A percentile compares a stretch with the other conserved stretches of the same genome.
Conservation (phyloP, 2,797 vertebrate species). For the Diplodus puntazzo region DNA sequence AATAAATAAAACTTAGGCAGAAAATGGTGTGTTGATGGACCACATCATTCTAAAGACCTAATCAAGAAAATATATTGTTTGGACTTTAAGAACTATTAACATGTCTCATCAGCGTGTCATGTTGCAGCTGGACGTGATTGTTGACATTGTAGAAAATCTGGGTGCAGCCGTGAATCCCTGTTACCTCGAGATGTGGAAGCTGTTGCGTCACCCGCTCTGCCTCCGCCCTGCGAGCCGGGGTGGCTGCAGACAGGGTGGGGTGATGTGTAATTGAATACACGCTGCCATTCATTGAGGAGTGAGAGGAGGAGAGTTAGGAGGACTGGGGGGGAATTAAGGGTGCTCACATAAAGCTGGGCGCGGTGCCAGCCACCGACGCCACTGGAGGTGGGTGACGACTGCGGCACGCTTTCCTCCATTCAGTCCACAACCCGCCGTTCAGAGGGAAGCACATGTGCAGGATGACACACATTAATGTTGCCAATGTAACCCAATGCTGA, state of each 20-base stretch:
- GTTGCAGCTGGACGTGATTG: not conserved
- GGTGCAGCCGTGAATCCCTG: not conserved
- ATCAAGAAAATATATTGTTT: not conserved
- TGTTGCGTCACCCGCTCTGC: constrained; percentile 26
- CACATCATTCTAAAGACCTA: not conserved
- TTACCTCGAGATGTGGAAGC: constrained; percentile 31
- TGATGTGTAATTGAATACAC: constrained; percentile 72
- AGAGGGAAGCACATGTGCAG: constrained; percentile 5
- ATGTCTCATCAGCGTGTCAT: no score
- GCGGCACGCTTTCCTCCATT: constrained; percentile 35
- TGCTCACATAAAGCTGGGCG: constrained; percentile 44
- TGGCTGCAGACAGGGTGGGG: constrained; percentile 58
- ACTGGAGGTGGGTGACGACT: constrained; percentile 36
- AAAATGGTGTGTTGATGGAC: no score
- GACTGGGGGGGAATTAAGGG: constrained; percentile 1
- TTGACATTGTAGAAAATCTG: constrained; percentile 3
- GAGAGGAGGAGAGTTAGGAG: constrained; percentile 36
- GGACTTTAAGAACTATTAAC: not conserved
- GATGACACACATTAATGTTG: not conserved
- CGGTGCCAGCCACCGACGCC: constrained; percentile 35
- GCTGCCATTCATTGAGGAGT: constrained; percentile 52
- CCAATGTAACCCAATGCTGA: not conserved
- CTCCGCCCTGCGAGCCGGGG: constrained; percentile 24
- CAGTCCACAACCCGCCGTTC: not conserved
- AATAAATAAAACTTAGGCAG: no score